Conservation (phyloP, 2,797 vertebrate genomes). For the Perodicticus potto region DNA sequence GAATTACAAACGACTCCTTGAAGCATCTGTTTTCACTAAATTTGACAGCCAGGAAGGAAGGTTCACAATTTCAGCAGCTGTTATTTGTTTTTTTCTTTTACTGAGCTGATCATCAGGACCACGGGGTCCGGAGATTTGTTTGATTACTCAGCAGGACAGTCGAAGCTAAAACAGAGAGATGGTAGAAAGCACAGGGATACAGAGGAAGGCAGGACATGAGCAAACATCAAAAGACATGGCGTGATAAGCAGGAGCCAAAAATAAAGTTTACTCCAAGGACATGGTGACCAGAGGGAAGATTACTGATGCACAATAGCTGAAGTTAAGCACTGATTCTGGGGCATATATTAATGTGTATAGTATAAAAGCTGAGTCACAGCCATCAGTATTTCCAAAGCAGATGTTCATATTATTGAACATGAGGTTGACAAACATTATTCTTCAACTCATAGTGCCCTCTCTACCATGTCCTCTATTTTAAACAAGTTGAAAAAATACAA, state of each 20-base stretch:
- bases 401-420: constrained; percentile 1
- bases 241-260: constrained; percentile 55
- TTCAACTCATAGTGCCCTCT: background rate
- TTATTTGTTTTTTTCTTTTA: constrained; percentile 76
- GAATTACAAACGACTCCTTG: constrained; percentile 77
- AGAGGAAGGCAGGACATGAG: background rate
- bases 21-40: constrained; percentile 84
- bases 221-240: constrained; percentile 25
- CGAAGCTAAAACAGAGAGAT: constrained; percentile 62
- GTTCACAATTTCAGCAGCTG: constrained; percentile 82
- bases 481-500: background rate
- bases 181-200: background rate
- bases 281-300: constrained; percentile 35
- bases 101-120: constrained; percentile 74
- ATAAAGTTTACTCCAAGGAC: constrained; percentile 52
- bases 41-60: constrained; percentile 78
- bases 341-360: background rate
- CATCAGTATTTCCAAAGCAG: background rate
- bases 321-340: constrained; percentile 13
- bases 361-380: background rate
- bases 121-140: constrained; percentile 75
- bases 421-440: background rate
- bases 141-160: constrained; percentile 80
- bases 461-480: background rate
- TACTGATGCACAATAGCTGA: constrained; percentile 17